Base-by-base conservation (phyloP, 1,140 invertebrate genomes). In the Polypedilum pembai region DNA sequence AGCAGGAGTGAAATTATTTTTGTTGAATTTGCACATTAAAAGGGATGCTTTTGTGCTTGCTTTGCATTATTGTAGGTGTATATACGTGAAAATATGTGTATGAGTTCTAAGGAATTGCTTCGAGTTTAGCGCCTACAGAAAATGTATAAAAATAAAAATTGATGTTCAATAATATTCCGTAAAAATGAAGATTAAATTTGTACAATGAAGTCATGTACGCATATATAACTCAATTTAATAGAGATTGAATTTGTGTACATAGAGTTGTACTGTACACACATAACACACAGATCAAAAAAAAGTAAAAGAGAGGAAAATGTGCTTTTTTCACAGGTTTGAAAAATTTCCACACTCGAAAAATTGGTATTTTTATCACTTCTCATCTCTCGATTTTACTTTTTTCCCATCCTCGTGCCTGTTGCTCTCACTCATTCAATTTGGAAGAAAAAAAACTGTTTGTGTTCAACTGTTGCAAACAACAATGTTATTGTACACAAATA, bases 141-240 rank as follows among this genome's bases (percentile, higher is more conserved):
- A 10, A 66, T 2, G 63, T 20, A 17, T 18, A 20, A 18, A 69
- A 66, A 17, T n/a, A 66, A 18, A 18, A 69, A 21, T 69, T 20
- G 17, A 69, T n/a, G 18, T 10, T 18, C 8, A 69, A 21, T 21
- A 69, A 69, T 18, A 10, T 69, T 18, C 17, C 17, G 17, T 21
- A 10, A 69, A 69, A 69, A 21, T 69, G 17, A 18, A 56, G 65
- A 69, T 69, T 69, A 7, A 18, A 20, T 69, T 20, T 18, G 17
- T 18, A 69, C 65, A 69, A 69, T 69, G 65, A 69, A 69, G 65
- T 21, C 65, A 69, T 69, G 65, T 20, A 10, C 65, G 65, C 20
- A 20, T 8, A 69, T 21, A 69, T 69, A 69, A 69, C 65, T 69
- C 65, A 69, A 69, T 69, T 69, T 69, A 69, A 69, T 69, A 56